Conservation (phyloP, 2,113 vertebrate species). For the Phalacrocorax aristotelis region DNA sequence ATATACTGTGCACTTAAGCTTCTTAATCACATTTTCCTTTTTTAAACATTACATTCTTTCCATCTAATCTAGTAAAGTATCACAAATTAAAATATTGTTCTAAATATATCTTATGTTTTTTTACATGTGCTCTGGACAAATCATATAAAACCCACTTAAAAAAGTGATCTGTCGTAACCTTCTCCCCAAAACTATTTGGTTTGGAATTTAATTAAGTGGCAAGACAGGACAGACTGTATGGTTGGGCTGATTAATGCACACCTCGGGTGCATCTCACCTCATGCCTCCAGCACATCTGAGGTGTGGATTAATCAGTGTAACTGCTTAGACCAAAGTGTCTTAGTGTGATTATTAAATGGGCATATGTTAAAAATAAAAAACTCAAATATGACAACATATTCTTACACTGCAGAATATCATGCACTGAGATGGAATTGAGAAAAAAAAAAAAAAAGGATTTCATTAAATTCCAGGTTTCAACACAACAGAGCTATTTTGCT, state of each 20-base stretch:
- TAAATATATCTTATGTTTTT: constrained; percentile 71
- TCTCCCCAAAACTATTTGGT: constrained; percentile 63
- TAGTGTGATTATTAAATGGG: constrained; percentile 51
- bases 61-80: constrained; percentile 73
- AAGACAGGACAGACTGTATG: constrained; percentile 32
- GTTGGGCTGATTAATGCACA: constrained; percentile 70
- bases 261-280: constrained; percentile 58
- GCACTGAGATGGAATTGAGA: not conserved
- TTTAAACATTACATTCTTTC: constrained; percentile 72
- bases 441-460: not conserved
- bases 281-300: constrained; percentile 52
- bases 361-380: constrained; percentile 17
- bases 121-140: constrained; percentile 48
- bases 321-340: constrained; percentile 39
- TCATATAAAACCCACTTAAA: constrained; percentile 32
- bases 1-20: constrained; percentile 80
- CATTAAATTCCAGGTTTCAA: not conserved
- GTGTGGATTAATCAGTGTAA: constrained; percentile 70
- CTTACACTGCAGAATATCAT: not conserved
- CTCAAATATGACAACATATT: not conserved
- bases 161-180: constrained; percentile 34
- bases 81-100: constrained; percentile 75
- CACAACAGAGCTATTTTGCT: not conserved
- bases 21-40: constrained; percentile 78
- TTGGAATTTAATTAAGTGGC: constrained; percentile 70